A percentile compares a stretch with the other conserved stretches of the same genome.
These are phyloP conservation scores for Dipodomys merriami DNA, from an alignment of 2,113 vertebrate species.

Conservation along the genomic window DNA sequence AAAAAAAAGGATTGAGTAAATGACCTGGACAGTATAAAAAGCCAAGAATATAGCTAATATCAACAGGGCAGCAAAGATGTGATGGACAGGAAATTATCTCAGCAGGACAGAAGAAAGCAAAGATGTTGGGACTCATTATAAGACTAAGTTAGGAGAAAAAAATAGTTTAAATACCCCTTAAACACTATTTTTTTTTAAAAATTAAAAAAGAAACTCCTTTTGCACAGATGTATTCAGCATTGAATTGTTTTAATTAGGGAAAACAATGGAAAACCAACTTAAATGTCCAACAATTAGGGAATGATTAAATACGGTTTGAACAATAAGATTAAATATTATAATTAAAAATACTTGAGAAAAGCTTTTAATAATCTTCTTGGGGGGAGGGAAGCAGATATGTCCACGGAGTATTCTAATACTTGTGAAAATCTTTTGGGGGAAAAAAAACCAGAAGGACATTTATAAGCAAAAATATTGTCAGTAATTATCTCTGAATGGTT, in stretches of 20 bases:
- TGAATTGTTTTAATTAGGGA: conserved; percentile 56
- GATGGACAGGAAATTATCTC: conserved; percentile 25
- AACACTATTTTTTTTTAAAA: conserved; percentile 37
- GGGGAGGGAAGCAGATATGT: not conserved
- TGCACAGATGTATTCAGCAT: not conserved
- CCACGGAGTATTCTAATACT: not conserved
- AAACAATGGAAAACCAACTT: conserved; percentile 33
- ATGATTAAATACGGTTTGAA: conserved; percentile 41
- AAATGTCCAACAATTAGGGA: conserved; percentile 40
- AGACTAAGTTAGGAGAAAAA: conserved; percentile 5
- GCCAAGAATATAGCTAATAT: not conserved
- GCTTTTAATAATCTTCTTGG: conserved; percentile 13
- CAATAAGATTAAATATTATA: conserved; percentile 27
- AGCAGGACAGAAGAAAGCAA: conserved; percentile 31
- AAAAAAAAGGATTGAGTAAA: not conserved
- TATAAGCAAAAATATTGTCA: not conserved
- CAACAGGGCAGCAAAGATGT: conserved; percentile 15
- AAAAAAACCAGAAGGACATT: not conserved
- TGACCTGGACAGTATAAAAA: conserved; percentile 34
- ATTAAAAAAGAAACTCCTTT: conserved; percentile 10
- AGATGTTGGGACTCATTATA: conserved; percentile 14
- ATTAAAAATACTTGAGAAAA: conserved; percentile 57
- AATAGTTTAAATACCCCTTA: not conserved
- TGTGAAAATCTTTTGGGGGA: not conserved
- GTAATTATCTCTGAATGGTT: not conserved